Base-by-base conservation (phyloP, 2,113 vertebrate genomes). In the Ictalurus furcatus region DNA sequence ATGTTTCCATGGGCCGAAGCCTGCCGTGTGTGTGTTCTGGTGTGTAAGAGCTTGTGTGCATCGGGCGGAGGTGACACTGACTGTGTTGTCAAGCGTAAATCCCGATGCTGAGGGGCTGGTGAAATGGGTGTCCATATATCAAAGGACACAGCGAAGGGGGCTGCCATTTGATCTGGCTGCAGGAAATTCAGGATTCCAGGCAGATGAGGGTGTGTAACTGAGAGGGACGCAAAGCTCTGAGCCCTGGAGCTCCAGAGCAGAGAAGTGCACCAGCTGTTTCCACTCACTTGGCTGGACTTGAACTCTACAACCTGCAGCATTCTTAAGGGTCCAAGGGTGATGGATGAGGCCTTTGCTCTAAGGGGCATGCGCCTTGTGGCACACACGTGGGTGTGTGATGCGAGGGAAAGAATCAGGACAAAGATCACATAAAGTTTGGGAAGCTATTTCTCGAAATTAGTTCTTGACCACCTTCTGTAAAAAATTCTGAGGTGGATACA, bases 181-280 rank as follows among this genome's bases (percentile, higher is more conserved):
- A 96, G 95, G 95, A 96, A 97, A 97, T 96, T 95, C 63, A 92
- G 94, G 95, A 97, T 97, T 97, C 94, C 94, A 96, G 95, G 95
- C 94, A 97, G 95, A 97, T 95, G 95, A 96, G 95, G 96, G 93
- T 88, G 74, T 96, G 96, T 97, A 97, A 97, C 95, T 94, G 95
- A 96, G 96, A 96, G 93, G 93, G 95, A 95, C 94, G 52, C 89
- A 88, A 87, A 91, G 84, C 84, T 87, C 84, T 44, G 37, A 89
- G 88, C 78, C 88, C 79, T 84, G 69, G 58, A 90, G 89, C 79
- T 89, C 86, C 65, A 21, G 71, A 79, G 78, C 44, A 84, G 88
- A 67, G 87, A 88, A 78, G 63, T 73, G 79, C 84, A 88, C 90
- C 94, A 96, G 96, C 95, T 97, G 96, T 97, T 97, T 97, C 89